phyloP scores from a whole-genome alignment of 1,140 invertebrate species.

The Drosophila tristis region DNA sequence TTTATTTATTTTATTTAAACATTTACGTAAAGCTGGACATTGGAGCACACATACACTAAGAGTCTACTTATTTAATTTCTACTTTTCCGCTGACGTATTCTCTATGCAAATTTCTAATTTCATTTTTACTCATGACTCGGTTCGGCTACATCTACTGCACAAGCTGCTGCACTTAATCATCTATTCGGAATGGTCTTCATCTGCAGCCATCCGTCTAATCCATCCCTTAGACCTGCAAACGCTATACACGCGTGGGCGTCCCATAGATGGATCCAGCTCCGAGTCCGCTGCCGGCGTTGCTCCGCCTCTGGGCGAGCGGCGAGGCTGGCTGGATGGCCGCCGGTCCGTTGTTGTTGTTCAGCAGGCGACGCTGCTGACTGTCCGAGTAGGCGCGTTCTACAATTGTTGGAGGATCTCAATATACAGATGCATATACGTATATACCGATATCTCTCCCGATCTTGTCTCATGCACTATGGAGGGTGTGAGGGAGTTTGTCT shows the following conservation, averaged over 20 bases:
- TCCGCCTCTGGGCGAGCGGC: slow-evolving; percentile 65
- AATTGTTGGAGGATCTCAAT: slow-evolving; percentile 26
- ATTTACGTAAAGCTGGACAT: slow-evolving; percentile 77
- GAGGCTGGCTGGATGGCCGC: slow-evolving; percentile 63
- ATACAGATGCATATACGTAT: slow-evolving; percentile 21
- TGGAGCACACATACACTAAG: slow-evolving; percentile 70
- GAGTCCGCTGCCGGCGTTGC: slow-evolving; percentile 44
- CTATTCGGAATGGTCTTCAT: slow-evolving; percentile 54
- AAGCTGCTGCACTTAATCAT: slow-evolving; percentile 17
- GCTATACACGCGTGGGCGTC: slow-evolving; percentile 79
- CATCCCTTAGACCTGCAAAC: slow-evolving; percentile 71
- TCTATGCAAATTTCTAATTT: slow-evolving; percentile 53
- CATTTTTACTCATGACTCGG: slow-evolving; percentile 1
- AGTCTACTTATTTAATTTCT: slow-evolving; percentile 48
- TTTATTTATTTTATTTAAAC: slow-evolving; percentile 72
- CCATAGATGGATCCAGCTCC: slow-evolving; percentile 60
- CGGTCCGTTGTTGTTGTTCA: slow-evolving; percentile 73
- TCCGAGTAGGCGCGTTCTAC: slow-evolving; percentile 81
- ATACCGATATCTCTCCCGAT: slow-evolving; percentile 35
- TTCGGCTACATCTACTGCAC: slow-evolving; percentile 34
- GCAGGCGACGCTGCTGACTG: slow-evolving; percentile 74
- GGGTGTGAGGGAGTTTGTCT: slow-evolving; percentile 6
- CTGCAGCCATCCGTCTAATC: slow-evolving; percentile 13
- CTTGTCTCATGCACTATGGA: slow-evolving; percentile 53
- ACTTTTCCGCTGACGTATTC: slow-evolving; percentile 58